Base-by-base conservation (phyloP, 2,797 vertebrate species). In the Podarcis lilfordi region DNA sequence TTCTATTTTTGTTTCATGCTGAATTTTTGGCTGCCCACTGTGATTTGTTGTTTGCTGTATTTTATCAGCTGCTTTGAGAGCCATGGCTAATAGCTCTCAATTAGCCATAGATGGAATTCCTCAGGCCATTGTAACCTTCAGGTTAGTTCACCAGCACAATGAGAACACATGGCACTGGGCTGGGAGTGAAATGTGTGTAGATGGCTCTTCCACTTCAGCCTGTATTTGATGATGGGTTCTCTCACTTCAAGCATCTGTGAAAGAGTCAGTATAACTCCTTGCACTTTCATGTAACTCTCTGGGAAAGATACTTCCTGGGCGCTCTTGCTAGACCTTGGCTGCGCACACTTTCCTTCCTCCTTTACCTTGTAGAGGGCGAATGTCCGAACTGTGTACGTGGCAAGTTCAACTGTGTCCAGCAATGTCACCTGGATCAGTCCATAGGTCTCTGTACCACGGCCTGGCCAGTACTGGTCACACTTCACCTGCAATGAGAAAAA, bases 401-500 rank as follows among this genome's bases (percentile, higher is more conserved):
- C 98, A 89, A 99, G 96, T 82, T 99, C 99, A 1, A 98, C 97
- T 0, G 98, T 98, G 95, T 99, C 99, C 96, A 99, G 91, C 94
- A 99, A 95, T 7, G 98, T 98, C 92, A 99, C 99, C 91, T 99
- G 98, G 94, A 99, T 98, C 97, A 98, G 98, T 71, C 99, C 98
- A 0, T 97, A 97, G 29, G 97, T 98, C 91, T 98, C 97, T 0
- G 97, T 96, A 86, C 97, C 97, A 13, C 99, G 97, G 86, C 97
- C 96, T 0, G 99, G 99, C 98, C 99, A 99, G 90, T 99, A 99
- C 96, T 99, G 98, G 93, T 99, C 99, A 95, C 99, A 99, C 94
- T 99, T 99, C 3, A 99, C 98, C 99, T 99, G 88, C 74, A 93
- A 68, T 92, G 37, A 40, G 75, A 27, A 13, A 23, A 6, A 91